Conservation (phyloP, 2,888 invertebrate genomes). For the Andrena camellia region DNA sequence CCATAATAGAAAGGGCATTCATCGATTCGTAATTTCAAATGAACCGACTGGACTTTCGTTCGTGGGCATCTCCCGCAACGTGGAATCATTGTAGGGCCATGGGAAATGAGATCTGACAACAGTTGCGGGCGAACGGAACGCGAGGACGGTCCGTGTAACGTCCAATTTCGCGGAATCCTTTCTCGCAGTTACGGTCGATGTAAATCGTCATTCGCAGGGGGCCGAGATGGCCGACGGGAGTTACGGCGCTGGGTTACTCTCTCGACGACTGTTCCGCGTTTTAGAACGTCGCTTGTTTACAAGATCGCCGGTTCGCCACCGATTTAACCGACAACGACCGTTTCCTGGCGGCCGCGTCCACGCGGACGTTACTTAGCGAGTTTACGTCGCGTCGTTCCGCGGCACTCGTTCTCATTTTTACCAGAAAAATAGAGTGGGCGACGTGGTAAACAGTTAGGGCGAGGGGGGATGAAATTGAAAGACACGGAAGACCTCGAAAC, state of each 20-base stretch:
- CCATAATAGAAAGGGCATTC: too few relatives aligned
- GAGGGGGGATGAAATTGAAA: too few relatives aligned
- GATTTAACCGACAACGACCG: constrained; percentile 48
- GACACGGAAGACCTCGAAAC: too few relatives aligned
- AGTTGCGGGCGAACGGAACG: neutral
- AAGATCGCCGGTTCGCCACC: constrained; percentile 28
- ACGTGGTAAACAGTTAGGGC: too few relatives aligned
- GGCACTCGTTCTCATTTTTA: neutral
- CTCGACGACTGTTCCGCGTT: neutral
- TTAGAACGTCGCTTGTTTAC: constrained; percentile 39
- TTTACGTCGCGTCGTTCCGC: constrained; percentile 41
- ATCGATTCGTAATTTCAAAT: too few relatives aligned
- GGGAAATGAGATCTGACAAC: neutral
- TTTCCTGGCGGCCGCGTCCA: constrained; percentile 7
- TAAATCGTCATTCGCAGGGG: constrained; percentile 40
- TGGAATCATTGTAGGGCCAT: neutral
- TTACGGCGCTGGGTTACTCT: constrained; percentile 39
- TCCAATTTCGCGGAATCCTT: constrained; percentile 30
- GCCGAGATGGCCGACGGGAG: constrained; percentile 15
- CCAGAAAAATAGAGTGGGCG: constrained; percentile 52
- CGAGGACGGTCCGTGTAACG: constrained; percentile 9
- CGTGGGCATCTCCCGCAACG: too few relatives aligned
- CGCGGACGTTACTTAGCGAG: constrained; percentile 21
- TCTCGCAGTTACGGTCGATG: constrained; percentile 28
- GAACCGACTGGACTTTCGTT: too few relatives aligned